Evolutionary conservation across 2,888 invertebrate species (phyloP).

Genomic region (Drosophila buzzatii): DNA sequence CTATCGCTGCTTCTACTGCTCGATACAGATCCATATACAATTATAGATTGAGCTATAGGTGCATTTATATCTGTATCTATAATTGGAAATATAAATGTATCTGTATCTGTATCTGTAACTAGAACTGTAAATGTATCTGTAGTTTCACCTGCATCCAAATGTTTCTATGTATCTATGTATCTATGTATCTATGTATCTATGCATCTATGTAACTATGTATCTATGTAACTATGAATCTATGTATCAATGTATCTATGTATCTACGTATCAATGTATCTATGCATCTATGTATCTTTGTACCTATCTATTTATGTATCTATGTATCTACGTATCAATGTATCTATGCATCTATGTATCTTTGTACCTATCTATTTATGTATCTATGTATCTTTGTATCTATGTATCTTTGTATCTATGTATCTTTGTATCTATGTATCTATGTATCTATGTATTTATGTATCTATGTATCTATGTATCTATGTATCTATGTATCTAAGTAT

Average conservation of each 20-base stretch:
- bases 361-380: not conserved
- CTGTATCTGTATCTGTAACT: not conserved
- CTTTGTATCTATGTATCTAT: not conserved
- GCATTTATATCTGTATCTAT: no score
- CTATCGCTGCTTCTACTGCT: not conserved
- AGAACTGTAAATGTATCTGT: not conserved
- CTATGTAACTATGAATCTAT: not conserved
- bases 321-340: not conserved
- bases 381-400: not conserved
- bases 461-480: constrained; percentile 5
- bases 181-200: not conserved
- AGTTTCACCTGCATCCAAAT: not conserved
- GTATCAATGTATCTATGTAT: constrained; percentile 1
- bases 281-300: not conserved
- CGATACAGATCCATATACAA: no score
- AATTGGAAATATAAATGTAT: no score
- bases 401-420: not conserved
- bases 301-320: constrained; percentile 4
- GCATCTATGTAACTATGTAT: not conserved
- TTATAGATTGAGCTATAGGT: no score
- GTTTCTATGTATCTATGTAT: not conserved
- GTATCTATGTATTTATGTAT: not conserved
- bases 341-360: not conserved
- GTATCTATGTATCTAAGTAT: not conserved
- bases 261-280: not conserved